Evolutionary conservation across 1,140 invertebrate species (phyloP), one percentile per base, ranked within the genome.

Genomic region (Drosophila saltans): DNA sequence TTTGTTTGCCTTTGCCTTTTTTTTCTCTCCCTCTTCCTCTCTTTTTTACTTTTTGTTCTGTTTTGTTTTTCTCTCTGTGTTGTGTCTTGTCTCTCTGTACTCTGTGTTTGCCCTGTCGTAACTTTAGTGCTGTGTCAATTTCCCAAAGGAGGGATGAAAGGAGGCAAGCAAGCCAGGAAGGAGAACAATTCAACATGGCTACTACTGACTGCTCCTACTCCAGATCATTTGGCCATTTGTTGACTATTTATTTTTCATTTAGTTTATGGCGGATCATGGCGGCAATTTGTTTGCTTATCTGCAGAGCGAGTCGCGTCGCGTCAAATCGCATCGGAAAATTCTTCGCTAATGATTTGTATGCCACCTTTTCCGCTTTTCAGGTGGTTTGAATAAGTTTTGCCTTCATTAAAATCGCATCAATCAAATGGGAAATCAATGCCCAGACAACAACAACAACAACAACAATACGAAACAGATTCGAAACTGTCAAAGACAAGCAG

Each of bases 341-440:
- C 41, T 66, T 8, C 58, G 59, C 69, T 81, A 84, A 84, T 84
- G 81, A 84, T 85, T 75, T 56, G 16, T 16, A 33, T 28, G 61
- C 60, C 72, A 78, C 64, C 65, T 62, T 57, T 3, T n/a, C 71
- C 43, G 58, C 62, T 66, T 43, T 57, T 57, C 60, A 24, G n/a
- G 41, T 59, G 66, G 55, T 59, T 48, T 48, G 45, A 48, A 40
- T 48, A 16, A 36, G 48, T 59, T 52, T 9, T 58, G 60, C 66
- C 74, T 76, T 86, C 81, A 86, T 85, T 86, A 85, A 85, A 85
- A 85, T 67, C 78, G 68, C 81, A 85, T 85, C 82, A 85, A 85
- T 86, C 82, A 85, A 65, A 48, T 65, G 60, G 10, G 68, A 75
- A 85, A 85, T 85, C 81, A 85, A 85, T 85, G 81, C 56, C 61